Percentiles rank a stretch among this genome's conserved stretches.
Evolutionary conservation across 2,888 invertebrate species (phyloP).

Genomic region (Apamea crenata): DNA sequence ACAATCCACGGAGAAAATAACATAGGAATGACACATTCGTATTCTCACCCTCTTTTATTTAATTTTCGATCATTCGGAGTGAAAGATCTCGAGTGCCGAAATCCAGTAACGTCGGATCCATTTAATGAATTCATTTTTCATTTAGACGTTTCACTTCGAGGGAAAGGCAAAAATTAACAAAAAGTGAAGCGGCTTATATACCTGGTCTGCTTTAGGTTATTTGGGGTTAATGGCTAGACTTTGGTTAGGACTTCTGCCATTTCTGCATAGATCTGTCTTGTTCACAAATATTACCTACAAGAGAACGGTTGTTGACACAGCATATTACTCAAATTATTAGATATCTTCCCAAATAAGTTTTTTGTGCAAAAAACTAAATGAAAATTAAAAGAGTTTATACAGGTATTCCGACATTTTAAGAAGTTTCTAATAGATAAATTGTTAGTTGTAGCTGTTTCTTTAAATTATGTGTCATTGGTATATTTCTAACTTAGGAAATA

Average conservation of each 20-base stretch:
- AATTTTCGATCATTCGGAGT: neutral
- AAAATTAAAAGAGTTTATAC: constrained; percentile 1
- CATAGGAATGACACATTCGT: too few relatives aligned
- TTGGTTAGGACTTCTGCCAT: neutral
- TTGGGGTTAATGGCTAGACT: neutral
- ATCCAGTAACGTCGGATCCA: neutral
- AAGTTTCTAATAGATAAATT: neutral
- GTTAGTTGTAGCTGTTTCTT: too few relatives aligned
- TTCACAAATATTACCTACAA: neutral
- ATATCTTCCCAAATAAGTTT: neutral
- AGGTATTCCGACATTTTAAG: constrained; percentile 10
- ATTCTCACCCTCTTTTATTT: too few relatives aligned
- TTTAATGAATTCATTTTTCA: neutral
- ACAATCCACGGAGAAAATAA: too few relatives aligned
- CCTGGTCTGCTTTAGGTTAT: too few relatives aligned
- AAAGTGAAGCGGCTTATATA: neutral
- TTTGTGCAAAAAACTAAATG: neutral
- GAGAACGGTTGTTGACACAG: too few relatives aligned
- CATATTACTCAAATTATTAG: neutral
- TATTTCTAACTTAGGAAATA: neutral
- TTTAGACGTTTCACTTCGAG: neutral
- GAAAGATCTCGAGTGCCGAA: neutral
- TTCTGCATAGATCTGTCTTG: neutral
- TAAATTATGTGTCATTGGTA: neutral
- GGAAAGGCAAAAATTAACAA: neutral